phyloP scores from a whole-genome alignment of 2,113 vertebrate species.

The Aphyosemion australe region DNA sequence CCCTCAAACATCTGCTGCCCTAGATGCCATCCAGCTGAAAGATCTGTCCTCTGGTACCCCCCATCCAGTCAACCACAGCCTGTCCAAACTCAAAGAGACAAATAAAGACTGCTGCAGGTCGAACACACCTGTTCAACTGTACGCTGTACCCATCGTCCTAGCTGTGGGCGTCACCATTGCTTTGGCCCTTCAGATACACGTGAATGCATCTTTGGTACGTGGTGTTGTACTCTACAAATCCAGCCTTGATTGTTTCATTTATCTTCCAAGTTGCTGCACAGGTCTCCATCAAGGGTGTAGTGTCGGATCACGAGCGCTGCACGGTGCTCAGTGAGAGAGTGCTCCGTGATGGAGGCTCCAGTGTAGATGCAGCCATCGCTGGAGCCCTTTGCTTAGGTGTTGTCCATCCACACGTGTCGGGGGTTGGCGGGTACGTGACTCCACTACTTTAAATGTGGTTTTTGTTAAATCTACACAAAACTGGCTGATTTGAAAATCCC shows the following conservation, averaged over 20 bases:
- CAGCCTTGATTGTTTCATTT: neutral
- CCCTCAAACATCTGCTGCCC: conserved; percentile 56
- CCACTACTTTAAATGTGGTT: neutral
- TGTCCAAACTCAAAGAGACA: conserved; percentile 78
- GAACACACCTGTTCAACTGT: conserved; percentile 77
- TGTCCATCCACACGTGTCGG: conserved; percentile 86
- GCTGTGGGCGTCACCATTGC: conserved; percentile 82
- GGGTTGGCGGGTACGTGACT: conserved; percentile 86
- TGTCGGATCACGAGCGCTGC: conserved; percentile 82
- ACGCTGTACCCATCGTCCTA: conserved; percentile 79
- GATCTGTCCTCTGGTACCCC: conserved; percentile 82
- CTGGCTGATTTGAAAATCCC: neutral
- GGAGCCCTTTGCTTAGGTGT: conserved; percentile 83
- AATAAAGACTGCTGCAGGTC: conserved; percentile 73
- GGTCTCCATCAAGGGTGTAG: conserved; percentile 80
- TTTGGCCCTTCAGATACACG: conserved; percentile 85
- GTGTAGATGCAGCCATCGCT: conserved; percentile 86
- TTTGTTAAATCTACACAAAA: neutral
- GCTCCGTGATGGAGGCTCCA: conserved; percentile 83
- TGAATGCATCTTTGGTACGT: conserved; percentile 83
- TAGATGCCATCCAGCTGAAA: conserved; percentile 80
- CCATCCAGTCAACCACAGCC: conserved; percentile 77
- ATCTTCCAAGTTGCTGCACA: conserved; percentile 40
- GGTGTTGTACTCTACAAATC: neutral
- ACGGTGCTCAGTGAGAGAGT: conserved; percentile 80